These are phyloP conservation scores for Carpatolechia fugitivella DNA, from an alignment of 2,888 invertebrate genomes.

Conservation along the genomic window DNA sequence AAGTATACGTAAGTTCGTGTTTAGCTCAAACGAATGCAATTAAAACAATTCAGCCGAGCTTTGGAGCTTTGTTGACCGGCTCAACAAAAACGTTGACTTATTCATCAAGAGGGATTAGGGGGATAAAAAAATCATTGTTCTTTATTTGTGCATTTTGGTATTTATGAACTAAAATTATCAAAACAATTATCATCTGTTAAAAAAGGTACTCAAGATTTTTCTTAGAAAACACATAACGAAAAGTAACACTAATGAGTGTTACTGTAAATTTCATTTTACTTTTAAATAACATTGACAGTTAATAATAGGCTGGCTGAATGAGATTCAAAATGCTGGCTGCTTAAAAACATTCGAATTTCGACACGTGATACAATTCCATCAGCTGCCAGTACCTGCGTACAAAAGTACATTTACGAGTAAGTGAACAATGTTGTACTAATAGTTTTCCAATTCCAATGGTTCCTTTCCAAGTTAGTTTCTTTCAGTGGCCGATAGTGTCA, in stretches of 20 bases:
- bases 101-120: not conserved
- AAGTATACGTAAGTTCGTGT: constrained; percentile 34
- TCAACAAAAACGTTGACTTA: constrained; percentile 6
- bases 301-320: not conserved
- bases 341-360: not conserved
- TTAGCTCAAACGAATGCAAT: constrained; percentile 51
- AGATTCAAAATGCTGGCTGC: not conserved
- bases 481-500: constrained; percentile 34
- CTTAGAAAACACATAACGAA: no score
- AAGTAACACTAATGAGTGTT: no score
- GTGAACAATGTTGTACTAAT: constrained; percentile 37
- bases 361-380: constrained; percentile 22
- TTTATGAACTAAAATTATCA: no score
- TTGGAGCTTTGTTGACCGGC: constrained; percentile 12
- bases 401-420: constrained; percentile 27
- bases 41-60: constrained; percentile 29
- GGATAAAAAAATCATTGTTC: no score
- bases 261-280: not conserved
- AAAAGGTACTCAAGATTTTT: no score
- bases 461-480: constrained; percentile 27
- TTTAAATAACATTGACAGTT: not conserved
- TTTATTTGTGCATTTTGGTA: no score
- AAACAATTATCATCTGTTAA: no score
- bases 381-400: constrained; percentile 32
- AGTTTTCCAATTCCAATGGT: constrained; percentile 45